A percentile compares a stretch with the other conserved stretches of the same genome.
These are phyloP conservation scores for Saxidomus purpurata DNA, from an alignment of 1,140 invertebrate species.

Conservation along the genomic window DNA sequence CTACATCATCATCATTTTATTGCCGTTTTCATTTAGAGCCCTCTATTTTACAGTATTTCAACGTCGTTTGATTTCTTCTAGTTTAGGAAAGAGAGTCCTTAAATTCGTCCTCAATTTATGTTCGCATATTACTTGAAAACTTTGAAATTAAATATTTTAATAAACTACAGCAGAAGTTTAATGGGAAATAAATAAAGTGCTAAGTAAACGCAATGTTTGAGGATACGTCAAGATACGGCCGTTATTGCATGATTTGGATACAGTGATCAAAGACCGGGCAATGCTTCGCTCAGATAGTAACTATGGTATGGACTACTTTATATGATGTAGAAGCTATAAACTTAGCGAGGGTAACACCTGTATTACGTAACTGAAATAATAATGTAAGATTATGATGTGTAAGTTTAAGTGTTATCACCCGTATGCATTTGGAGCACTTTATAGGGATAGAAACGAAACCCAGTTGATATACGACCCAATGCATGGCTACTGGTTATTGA, in stretches of 20 bases:
- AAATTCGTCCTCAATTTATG: background rate
- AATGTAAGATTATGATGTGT: no score
- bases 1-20: no score
- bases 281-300: background rate
- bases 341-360: background rate
- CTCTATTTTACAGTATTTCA: no score
- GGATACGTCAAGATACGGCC: background rate
- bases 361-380: background rate
- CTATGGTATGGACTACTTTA: background rate
- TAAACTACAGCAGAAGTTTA: slow-evolving; percentile 3
- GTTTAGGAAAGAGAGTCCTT: no score
- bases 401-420: no score
- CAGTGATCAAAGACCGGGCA: background rate
- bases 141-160: slow-evolving; percentile 9
- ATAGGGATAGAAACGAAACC: no score
- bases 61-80: no score
- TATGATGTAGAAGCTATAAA: background rate
- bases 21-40: no score
- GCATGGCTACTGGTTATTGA: no score
- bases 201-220: background rate
- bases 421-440: no score
- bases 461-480: no score
- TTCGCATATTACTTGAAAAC: background rate
- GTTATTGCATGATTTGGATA: background rate
- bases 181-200: slow-evolving; percentile 8